These are phyloP conservation scores for Olivierus martensii DNA, from an alignment of 1,140 invertebrate species.

Conservation along the genomic window DNA sequence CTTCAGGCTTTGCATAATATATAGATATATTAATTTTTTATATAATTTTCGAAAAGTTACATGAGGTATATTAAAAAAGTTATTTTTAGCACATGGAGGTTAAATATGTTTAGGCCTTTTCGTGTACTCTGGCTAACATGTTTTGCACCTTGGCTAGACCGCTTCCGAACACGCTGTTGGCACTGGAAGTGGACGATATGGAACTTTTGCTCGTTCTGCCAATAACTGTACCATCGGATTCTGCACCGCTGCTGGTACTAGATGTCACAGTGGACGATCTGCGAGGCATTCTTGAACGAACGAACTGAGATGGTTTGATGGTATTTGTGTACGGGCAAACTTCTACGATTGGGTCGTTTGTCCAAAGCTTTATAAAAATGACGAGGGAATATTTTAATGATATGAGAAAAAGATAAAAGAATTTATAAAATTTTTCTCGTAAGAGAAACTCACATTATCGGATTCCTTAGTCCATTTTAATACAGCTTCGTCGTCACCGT, in stretches of 20 bases:
- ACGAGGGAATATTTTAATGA: too few relatives aligned
- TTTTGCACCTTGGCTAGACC: conserved; percentile 15
- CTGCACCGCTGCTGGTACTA: conserved; percentile 1
- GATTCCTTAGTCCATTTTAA: conserved; percentile 35
- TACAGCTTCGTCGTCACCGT: conserved; percentile 38
- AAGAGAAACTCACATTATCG: conserved; percentile 26
- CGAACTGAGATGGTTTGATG: conserved; percentile 17
- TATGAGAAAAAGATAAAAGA: not conserved
- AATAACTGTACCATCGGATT: not conserved
- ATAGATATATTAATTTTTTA: too few relatives aligned
- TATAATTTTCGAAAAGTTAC: too few relatives aligned
- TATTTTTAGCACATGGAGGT: too few relatives aligned
- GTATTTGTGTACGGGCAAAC: conserved; percentile 22
- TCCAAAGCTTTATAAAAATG: conserved; percentile 39
- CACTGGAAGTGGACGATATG: conserved; percentile 8
- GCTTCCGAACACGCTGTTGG: conserved; percentile 12
- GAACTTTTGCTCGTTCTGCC: not conserved
- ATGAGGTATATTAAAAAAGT: too few relatives aligned
- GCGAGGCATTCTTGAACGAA: conserved; percentile 13
- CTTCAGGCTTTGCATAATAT: too few relatives aligned
- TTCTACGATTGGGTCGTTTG: conserved; percentile 38
- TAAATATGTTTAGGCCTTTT: conserved; percentile 4
- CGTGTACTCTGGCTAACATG: conserved; percentile 13
- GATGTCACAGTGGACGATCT: conserved; percentile 6
- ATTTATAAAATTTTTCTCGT: too few relatives aligned